A percentile compares a stretch with the other conserved stretches of the same genome.
Conservation (phyloP, 2,888 invertebrate genomes). For the Sympetrum striolatum region DNA sequence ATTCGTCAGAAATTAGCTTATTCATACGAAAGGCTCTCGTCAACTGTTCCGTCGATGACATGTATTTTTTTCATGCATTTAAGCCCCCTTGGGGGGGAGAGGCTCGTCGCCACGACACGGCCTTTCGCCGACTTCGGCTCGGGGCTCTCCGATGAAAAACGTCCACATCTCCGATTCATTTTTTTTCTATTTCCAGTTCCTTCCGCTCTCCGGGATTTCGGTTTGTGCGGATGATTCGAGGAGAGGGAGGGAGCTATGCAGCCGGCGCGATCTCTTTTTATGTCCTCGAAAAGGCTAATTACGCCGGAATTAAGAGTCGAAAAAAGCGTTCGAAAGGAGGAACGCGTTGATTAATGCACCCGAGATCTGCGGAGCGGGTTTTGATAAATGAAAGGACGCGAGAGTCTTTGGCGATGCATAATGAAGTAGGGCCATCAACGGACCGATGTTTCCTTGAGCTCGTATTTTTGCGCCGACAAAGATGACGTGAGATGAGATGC, state of each 20-base stretch:
- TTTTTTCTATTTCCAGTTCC: not conserved
- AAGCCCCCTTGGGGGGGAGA: not conserved
- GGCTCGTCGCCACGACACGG: not conserved
- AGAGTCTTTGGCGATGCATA: too few relatives aligned
- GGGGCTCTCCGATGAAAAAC: not conserved
- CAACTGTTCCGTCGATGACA: conserved; percentile 19
- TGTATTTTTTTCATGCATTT: not conserved
- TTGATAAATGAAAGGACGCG: too few relatives aligned
- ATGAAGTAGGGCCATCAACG: too few relatives aligned
- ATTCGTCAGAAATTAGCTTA: conserved; percentile 41
- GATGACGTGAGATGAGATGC: too few relatives aligned
- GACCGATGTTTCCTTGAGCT: too few relatives aligned
- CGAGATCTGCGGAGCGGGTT: too few relatives aligned
- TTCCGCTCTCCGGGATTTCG: not conserved
- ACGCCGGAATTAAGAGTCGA: not conserved
- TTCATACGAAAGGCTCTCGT: conserved; percentile 24
- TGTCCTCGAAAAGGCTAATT: not conserved
- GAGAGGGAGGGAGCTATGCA: not conserved
- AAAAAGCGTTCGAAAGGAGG: not conserved
- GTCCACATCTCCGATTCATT: not conserved
- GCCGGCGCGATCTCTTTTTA: too few relatives aligned
- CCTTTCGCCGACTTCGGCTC: not conserved
- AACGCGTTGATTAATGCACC: not conserved
- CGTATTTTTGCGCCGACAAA: too few relatives aligned
- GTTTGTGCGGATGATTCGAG: not conserved